Evolutionary conservation across 2,113 vertebrate species (phyloP), one percentile per base, ranked within the genome.

Genomic region (Danionella cerebrum): DNA sequence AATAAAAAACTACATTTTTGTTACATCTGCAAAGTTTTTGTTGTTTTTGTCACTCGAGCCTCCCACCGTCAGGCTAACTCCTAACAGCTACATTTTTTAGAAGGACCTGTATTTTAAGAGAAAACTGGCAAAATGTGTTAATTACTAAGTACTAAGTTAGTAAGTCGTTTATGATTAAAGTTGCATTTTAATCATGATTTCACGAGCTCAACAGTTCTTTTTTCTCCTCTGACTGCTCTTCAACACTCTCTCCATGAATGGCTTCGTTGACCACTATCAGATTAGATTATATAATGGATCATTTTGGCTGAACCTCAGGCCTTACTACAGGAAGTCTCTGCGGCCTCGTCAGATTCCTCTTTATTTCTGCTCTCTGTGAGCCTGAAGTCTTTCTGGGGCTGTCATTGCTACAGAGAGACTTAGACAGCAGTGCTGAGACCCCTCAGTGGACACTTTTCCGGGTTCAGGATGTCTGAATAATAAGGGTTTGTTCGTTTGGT

Each of bases 221-320:
- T 57, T 16, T 52, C 33, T 47, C 52, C 42, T 59, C 47, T 45
- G 53, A 51, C 54, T 66, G 53, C 53, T 53, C 54, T 18, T 11
- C 12, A 13, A 54, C 69, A 58, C 38, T 25, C 48, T 19, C 11
- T 38, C 62, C 6, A 16, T 75, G 57, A 60, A 24, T 68, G 60
- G 11, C 63, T 60, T 33, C 38, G 60, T 69, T 67, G 50, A 69
- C 71, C 47, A 62, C 31, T 36, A 71, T 68, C 52, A 22, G 52
- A 79, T 76, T 45, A 25, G 74, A 69, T 79, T 79, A 79, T 64
- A 52, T 79, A 79, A 79, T 47, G 8, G 36, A 39, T 57, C 33
- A 63, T 48, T 4, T 69, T 71, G 69, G 65, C 60, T 36, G 41
- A 22, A 24, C 36, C 51, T 63, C 66, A 69, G 42, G 29, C 54